Evolutionary conservation across 1,140 invertebrate genomes (phyloP), one percentile per base, ranked within the genome.

Genomic region (Pseudomyrmex dendroicus): DNA sequence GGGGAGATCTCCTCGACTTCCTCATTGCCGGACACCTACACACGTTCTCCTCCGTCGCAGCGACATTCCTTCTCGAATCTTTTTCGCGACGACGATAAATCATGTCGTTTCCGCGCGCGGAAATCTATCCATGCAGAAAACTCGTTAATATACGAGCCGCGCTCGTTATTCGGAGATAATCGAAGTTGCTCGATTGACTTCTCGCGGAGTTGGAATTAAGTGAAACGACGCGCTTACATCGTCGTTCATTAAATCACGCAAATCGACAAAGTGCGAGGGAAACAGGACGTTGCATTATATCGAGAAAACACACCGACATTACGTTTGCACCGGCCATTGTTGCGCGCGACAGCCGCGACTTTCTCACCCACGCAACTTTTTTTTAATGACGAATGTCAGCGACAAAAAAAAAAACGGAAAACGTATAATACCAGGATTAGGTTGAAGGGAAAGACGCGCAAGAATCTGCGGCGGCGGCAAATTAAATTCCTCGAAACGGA

Each of bases 1-100:
- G 52, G 20, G 46, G 48, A 35, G 35, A 35, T 35, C 35, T 35
- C 35, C 35, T 48, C 46, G 76, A 70, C 64, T 78, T 78, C 64
- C 76, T 78, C 44, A 78, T 70, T 59, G 74, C 64, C 63, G 35
- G 17, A 78, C 76, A 66, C 76, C 76, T 70, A 78, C 76, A 44
- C 64, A 3, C 17, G 10, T 10, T 48, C 61, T 62, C 44, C 48
- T 9, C 35, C 15, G 1, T 20, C 44, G 35, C 20, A 1, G 20
- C 76, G 76, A 78, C 76, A 78, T 78, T 70, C 52, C 54, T 48
- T 9, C 20, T 44, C 20, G 35, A 54, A 25, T 46, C 57, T 64
- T 78, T 70, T 57, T 44, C 44, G 48, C 54, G 20, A 8, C 52
- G 44, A 57, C 7, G 76, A 70, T 78, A 70, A 78, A 78, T 52